These are phyloP conservation scores for Xiphophorus couchianus DNA, from an alignment of 2,113 vertebrate species.

Conservation along the genomic window DNA sequence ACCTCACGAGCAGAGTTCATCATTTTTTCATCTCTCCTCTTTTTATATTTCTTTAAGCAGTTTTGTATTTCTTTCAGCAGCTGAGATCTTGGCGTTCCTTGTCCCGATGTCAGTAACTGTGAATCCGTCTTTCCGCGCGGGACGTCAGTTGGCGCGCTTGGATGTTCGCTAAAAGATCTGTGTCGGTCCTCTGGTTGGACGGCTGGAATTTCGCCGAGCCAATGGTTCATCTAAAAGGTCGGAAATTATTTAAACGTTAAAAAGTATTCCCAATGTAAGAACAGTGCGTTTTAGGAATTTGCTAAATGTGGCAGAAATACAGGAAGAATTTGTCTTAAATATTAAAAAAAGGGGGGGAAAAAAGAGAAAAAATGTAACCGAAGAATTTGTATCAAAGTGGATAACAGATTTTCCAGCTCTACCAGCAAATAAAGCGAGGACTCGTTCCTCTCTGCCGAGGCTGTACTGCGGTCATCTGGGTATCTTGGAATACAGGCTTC, in stretches of 20 bases:
- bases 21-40: neutral
- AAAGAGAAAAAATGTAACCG: too few relatives aligned
- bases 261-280: neutral
- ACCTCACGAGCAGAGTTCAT: neutral
- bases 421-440: neutral
- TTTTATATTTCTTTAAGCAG: neutral
- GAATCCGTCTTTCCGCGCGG: too few relatives aligned
- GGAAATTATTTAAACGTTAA: neutral
- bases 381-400: neutral
- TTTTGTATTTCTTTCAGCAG: neutral
- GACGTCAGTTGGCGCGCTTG: neutral
- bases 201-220: neutral
- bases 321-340: too few relatives aligned
- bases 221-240: neutral
- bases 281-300: too few relatives aligned
- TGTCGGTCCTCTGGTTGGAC: neutral
- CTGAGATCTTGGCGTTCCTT: neutral
- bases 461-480: neutral
- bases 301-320: neutral
- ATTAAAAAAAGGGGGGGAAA: too few relatives aligned
- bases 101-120: too few relatives aligned
- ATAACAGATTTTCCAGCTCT: neutral
- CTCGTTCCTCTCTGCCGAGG: accelerated
- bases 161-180: neutral
- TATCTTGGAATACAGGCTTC: neutral